These are phyloP conservation scores for Gasteruption jaculator DNA, from an alignment of 2,888 invertebrate genomes.

Conservation along the genomic window DNA sequence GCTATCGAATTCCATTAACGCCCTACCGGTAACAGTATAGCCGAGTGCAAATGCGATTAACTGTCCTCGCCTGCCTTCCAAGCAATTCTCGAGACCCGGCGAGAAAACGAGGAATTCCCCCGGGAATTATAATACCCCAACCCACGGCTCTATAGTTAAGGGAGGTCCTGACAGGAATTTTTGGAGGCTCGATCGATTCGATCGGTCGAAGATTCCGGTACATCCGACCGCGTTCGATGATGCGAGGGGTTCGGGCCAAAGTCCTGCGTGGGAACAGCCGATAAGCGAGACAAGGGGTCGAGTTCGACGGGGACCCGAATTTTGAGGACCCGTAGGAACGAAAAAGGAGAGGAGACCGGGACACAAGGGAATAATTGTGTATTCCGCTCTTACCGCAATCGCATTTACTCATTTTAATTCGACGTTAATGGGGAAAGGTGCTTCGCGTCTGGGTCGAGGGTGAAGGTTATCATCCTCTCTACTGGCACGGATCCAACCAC, in stretches of 20 bases:
- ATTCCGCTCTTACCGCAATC: background rate
- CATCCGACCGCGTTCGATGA: no score
- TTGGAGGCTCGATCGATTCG: background rate
- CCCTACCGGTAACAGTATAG: no score
- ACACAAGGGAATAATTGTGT: background rate
- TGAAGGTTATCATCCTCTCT: slow-evolving; percentile 42
- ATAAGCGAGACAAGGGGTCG: no score
- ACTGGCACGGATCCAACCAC: slow-evolving; percentile 39
- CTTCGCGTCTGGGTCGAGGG: slow-evolving; percentile 28
- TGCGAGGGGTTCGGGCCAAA: no score
- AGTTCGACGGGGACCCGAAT: background rate
- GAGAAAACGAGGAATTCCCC: no score
- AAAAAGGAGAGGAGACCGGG: slow-evolving; percentile 1
- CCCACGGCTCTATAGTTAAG: no score
- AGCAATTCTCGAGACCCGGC: slow-evolving; percentile 6
- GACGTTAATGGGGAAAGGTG: slow-evolving; percentile 30
- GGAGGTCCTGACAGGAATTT: background rate
- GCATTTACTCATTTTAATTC: slow-evolving; percentile 26
- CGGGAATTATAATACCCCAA: no score
- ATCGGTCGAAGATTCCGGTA: background rate
- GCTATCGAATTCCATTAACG: no score
- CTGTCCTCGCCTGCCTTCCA: no score
- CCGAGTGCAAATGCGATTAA: no score
- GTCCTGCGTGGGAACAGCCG: no score
- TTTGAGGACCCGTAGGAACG: slow-evolving; percentile 8